A percentile compares a stretch with the other conserved stretches of the same genome.
These are phyloP conservation scores for Pterois miles DNA, from an alignment of 2,797 vertebrate species.

Conservation along the genomic window DNA sequence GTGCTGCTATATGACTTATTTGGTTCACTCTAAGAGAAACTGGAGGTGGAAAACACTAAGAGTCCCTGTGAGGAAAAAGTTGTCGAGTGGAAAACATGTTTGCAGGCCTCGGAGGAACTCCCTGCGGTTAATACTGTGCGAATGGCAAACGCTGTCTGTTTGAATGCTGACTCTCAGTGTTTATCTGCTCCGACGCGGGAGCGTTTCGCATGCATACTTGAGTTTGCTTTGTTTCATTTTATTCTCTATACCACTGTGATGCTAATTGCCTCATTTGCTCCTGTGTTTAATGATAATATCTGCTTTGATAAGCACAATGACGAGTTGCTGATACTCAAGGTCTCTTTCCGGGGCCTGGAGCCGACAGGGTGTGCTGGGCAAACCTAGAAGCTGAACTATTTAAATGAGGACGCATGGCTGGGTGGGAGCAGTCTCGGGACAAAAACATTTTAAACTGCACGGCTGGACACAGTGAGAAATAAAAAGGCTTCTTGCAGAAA, in stretches of 20 bases:
- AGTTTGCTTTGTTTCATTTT: conserved; percentile 34
- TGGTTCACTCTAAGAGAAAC: conserved; percentile 49
- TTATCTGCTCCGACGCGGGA: conserved; percentile 28
- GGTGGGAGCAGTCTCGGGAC: conserved; percentile 37
- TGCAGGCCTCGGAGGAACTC: conserved; percentile 42
- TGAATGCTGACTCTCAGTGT: conserved; percentile 42
- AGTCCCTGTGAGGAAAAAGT: conserved; percentile 51
- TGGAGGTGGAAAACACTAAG: conserved; percentile 63
- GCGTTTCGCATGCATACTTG: conserved; percentile 6
- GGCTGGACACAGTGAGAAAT: conserved; percentile 32
- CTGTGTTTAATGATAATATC: conserved; percentile 52
- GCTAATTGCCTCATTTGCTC: conserved; percentile 47
- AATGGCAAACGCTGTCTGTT: conserved; percentile 31
- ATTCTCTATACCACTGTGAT: conserved; percentile 13
- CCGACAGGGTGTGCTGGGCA: conserved; percentile 9
- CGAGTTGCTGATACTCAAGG: not conserved
- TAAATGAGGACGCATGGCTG: conserved; percentile 58
- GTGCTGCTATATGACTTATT: conserved; percentile 44
- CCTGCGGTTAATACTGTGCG: conserved; percentile 17
- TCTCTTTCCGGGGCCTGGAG: not conserved
- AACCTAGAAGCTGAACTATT: conserved; percentile 39
- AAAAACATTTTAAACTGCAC: conserved; percentile 33
- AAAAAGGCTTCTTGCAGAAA: conserved; percentile 4
- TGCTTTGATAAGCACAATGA: conserved; percentile 49
- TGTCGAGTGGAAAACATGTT: conserved; percentile 67